Percentiles rank a stretch among this genome's conserved stretches.
These are phyloP conservation scores for Lycaon pictus DNA, from an alignment of 2,113 vertebrate genomes.

Conservation along the genomic window DNA sequence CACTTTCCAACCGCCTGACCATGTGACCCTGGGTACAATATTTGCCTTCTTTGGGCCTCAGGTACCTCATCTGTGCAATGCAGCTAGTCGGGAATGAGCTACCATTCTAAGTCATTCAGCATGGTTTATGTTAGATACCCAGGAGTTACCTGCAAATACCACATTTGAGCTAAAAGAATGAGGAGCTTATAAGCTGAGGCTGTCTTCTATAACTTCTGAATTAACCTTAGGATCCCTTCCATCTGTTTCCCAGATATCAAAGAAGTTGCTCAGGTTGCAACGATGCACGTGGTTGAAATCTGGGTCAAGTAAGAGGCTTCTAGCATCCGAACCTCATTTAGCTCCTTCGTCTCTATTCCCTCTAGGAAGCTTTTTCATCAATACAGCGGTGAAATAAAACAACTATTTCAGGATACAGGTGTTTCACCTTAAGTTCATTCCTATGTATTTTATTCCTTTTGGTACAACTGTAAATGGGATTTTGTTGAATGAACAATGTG, in stretches of 20 bases:
- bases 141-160: background rate
- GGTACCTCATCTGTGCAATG: background rate
- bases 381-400: background rate
- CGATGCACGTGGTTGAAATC: background rate
- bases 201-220: background rate
- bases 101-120: background rate
- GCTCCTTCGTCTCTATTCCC: background rate
- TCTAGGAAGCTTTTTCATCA: background rate
- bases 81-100: background rate
- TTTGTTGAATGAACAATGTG: background rate
- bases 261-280: background rate
- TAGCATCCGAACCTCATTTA: background rate
- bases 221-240: background rate
- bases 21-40: background rate
- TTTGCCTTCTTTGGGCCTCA: background rate
- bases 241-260: background rate
- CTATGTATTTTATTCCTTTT: background rate
- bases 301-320: background rate
- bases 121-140: background rate
- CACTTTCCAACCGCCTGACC: background rate
- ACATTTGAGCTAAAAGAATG: background rate
- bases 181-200: background rate
- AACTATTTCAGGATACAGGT: background rate
- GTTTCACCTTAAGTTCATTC: background rate
- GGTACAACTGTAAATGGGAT: background rate